Conservation (phyloP, 1,140 invertebrate species). For the Ooceraea biroi region DNA sequence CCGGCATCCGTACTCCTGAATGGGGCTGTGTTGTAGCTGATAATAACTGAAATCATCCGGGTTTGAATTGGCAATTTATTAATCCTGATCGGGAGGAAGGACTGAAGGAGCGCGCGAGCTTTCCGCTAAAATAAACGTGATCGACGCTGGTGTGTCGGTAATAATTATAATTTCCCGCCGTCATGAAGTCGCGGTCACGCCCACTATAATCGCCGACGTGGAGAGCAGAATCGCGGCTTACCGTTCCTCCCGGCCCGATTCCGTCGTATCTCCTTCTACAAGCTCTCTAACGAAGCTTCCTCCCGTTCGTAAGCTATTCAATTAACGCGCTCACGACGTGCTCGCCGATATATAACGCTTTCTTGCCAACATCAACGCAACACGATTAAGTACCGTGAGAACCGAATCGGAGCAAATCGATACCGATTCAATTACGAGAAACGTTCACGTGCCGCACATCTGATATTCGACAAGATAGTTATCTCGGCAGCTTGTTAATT, state of each 20-base stretch:
- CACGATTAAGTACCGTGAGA: conserved; percentile 49
- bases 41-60: conserved; percentile 69
- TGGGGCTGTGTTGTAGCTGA: conserved; percentile 54
- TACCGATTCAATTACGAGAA: conserved; percentile 25
- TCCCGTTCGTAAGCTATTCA: conserved; percentile 53
- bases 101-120: conserved; percentile 48
- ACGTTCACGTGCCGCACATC: neutral
- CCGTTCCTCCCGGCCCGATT: conserved; percentile 20
- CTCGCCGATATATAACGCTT: conserved; percentile 30
- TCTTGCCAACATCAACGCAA: conserved; percentile 32
- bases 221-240: conserved; percentile 63
- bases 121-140: conserved; percentile 65
- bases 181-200: conserved; percentile 65
- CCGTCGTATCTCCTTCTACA: conserved; percentile 25
- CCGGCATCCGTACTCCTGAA: conserved; percentile 51
- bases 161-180: conserved; percentile 73
- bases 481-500: conserved; percentile 2
- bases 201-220: conserved; percentile 65
- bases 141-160: conserved; percentile 65
- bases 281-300: conserved; percentile 55
- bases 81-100: conserved; percentile 34
- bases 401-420: conserved; percentile 37
- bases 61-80: conserved; percentile 69
- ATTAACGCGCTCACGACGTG: conserved; percentile 58
- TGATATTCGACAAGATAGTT: conserved; percentile 1